phyloP scores from a whole-genome alignment of 2,888 invertebrate genomes.

The Drosophila barbarae region DNA sequence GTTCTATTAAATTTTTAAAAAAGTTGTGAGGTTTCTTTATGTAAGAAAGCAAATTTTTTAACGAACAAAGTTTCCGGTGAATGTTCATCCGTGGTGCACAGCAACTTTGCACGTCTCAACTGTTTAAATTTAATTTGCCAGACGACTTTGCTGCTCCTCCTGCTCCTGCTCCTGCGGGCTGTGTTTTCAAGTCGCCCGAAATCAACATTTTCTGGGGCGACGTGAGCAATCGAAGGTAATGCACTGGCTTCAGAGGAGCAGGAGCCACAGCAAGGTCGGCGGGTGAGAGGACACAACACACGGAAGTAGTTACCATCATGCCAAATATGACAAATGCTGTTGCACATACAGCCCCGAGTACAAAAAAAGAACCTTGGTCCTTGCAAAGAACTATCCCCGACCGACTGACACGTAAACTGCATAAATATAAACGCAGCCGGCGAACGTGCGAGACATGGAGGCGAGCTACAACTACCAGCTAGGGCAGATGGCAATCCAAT shows the following conservation, averaged over 20 bases:
- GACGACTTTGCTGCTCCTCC: conserved; percentile 36
- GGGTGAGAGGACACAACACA: conserved; percentile 48
- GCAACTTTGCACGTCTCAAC: conserved; percentile 61
- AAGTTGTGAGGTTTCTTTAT: background rate
- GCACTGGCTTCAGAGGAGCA: conserved; percentile 38
- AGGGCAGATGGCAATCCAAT: conserved; percentile 43
- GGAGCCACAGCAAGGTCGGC: conserved; percentile 2
- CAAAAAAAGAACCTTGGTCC: conserved; percentile 5
- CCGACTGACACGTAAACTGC: conserved; percentile 68
- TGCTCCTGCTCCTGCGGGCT: conserved; percentile 5
- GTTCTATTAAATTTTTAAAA: background rate
- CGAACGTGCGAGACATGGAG: conserved; percentile 54
- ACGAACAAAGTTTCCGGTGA: conserved; percentile 18
- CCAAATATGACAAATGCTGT: conserved; percentile 71
- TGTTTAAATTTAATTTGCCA: conserved; percentile 72
- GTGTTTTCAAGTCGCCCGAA: conserved; percentile 67
- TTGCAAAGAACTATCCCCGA: conserved; percentile 21
- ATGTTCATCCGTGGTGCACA: conserved; percentile 27
- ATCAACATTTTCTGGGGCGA: conserved; percentile 63
- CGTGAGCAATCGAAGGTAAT: conserved; percentile 70
- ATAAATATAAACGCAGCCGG: conserved; percentile 71
- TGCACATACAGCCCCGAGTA: conserved; percentile 39
- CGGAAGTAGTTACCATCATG: conserved; percentile 72
- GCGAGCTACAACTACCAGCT: conserved; percentile 19
- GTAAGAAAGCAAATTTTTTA: conserved; percentile 16